A percentile compares a stretch with the other conserved stretches of the same genome.
phyloP scores from a whole-genome alignment of 2,888 invertebrate species.

The Nephrocerus scutellatus region DNA sequence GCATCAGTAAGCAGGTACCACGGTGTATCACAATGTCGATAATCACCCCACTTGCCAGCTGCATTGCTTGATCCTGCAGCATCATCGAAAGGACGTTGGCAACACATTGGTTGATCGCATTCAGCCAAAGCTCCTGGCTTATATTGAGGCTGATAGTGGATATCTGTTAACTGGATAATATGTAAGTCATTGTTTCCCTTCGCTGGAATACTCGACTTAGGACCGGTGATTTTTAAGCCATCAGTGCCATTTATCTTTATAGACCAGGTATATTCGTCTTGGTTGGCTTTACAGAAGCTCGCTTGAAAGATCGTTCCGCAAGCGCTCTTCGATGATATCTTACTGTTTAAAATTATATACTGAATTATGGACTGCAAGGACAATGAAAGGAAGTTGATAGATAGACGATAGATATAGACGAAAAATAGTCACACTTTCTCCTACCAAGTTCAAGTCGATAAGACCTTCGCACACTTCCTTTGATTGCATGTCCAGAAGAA shows the following conservation, averaged over 20 bases:
- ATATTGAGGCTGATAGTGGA: constrained; percentile 73
- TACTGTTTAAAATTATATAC: constrained; percentile 52
- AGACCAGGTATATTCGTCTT: constrained; percentile 34
- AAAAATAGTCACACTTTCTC: constrained; percentile 24
- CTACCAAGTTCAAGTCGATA: constrained; percentile 56
- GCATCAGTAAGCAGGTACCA: constrained; percentile 61
- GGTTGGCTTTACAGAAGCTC: constrained; percentile 30
- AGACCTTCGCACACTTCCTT: constrained; percentile 57
- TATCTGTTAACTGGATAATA: constrained; percentile 49
- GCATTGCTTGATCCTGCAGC: constrained; percentile 31
- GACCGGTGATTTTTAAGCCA: constrained; percentile 18
- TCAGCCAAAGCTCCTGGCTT: constrained; percentile 58
- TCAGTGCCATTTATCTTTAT: constrained; percentile 24
- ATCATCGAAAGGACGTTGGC: constrained; percentile 49
- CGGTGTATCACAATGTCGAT: constrained; percentile 69
- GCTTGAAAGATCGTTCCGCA: constrained; percentile 39
- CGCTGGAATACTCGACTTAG: constrained; percentile 32
- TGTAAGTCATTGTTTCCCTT: constrained; percentile 27
- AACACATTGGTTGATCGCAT: constrained; percentile 73
- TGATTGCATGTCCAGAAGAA: constrained; percentile 52
- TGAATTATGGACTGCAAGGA: constrained; percentile 53
- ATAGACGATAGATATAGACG: constrained; percentile 16
- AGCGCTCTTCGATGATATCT: constrained; percentile 48
- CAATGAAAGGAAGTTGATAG: not conserved
- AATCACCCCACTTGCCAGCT: constrained; percentile 79